These are phyloP conservation scores for Trichonephila clavipes DNA, from an alignment of 1,140 invertebrate species.

Conservation along the genomic window DNA sequence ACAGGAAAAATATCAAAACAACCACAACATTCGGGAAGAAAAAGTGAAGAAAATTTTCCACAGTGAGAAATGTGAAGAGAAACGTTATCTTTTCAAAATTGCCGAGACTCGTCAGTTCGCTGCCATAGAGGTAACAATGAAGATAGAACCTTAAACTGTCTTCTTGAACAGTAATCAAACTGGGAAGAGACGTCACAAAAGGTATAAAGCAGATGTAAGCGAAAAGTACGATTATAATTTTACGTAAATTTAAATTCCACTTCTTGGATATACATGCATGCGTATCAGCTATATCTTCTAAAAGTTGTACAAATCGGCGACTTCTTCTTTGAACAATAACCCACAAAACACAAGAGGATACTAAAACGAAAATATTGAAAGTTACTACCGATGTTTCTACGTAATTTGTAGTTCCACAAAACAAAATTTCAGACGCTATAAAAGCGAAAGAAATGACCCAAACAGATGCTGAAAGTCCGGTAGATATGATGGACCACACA, in stretches of 20 bases:
- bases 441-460: background rate
- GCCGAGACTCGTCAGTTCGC: background rate
- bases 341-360: constrained; percentile 10
- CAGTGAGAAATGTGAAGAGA: background rate
- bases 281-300: background rate
- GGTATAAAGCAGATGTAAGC: background rate
- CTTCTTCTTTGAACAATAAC: background rate
- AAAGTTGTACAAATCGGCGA: background rate
- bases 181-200: background rate
- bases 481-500: background rate
- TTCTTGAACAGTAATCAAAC: background rate
- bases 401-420: background rate
- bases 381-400: constrained; percentile 1
- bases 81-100: background rate
- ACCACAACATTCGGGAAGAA: constrained; percentile 12
- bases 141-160: background rate
- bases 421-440: background rate
- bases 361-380: background rate
- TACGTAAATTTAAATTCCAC: background rate
- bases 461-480: background rate
- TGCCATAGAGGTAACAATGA: background rate
- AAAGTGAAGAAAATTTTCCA: constrained; percentile 36
- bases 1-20: constrained; percentile 28
- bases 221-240: background rate
- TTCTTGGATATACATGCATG: background rate